Evolutionary conservation across 2,888 invertebrate species (phyloP), one percentile per base, ranked within the genome.

Genomic region (Platycnemis pennipes): DNA sequence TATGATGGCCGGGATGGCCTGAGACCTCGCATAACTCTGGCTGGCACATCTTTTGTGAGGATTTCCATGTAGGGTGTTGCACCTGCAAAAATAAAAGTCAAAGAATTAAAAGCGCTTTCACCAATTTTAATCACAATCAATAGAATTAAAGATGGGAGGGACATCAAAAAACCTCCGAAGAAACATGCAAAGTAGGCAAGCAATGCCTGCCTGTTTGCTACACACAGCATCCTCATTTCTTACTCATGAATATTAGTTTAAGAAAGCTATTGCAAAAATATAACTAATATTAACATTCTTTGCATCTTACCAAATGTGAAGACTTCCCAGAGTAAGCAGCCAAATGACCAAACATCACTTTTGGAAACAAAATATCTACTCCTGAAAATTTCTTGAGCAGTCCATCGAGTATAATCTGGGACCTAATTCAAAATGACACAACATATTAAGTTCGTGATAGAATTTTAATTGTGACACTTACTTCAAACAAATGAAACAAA

Each of bases 311-410:
- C 98, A 96, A 99, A 96, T 7, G 98, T 97, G 95, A 98, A 97
- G 95, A 98, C 97, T 96, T 99, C 99, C 99, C 99, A 99, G 95
- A 98, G 96, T 22, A 98, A 96, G 94, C 98, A 98, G 0, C 98
- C 98, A 96, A 98, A 98, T 0, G 98, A 98, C 99, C 99, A 99
- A 8, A 98, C 97, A 95, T 98, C 98, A 94, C 98, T 98, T 95
- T 98, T 98, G 7, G 97, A 96, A n/a, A 98, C 97, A 95, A 97
- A 97, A 94, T 97, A 97, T 94, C 97, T 97, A 94, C 96, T 96
- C 53, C 97, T 97, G 95, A 98, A 97, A 95, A 98, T 98, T 96
- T 99, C 99, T 45, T 98, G 97, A 0, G 99, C 98, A 13, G 97
- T 97, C 98, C 98, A 99, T 87, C 99, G 97, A 0, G 98, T 97